Conservation (phyloP, 2,113 vertebrate species). For the Eleginops maclovinus region DNA sequence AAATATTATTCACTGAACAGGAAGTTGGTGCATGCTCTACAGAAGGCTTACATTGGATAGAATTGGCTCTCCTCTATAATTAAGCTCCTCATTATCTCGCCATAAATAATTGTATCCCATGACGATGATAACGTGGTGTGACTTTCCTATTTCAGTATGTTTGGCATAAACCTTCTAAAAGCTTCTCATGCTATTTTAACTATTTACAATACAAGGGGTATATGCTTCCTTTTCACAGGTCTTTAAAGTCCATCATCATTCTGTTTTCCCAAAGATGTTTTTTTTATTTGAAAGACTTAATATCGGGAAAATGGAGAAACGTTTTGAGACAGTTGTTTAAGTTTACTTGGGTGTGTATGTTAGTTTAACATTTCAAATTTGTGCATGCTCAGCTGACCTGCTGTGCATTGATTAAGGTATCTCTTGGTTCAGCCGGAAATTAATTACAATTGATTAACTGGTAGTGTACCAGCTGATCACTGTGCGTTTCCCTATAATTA, state of each 20-base stretch:
- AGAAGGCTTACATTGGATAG: conserved; percentile 42
- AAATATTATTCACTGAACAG: conserved; percentile 23
- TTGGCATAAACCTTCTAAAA: conserved; percentile 18
- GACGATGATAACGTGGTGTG: conserved; percentile 16
- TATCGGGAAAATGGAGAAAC: not conserved
- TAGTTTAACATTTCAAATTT: not conserved
- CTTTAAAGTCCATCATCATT: not conserved
- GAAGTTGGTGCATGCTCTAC: conserved; percentile 14
- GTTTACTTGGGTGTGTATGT: not conserved
- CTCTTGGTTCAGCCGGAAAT: not conserved
- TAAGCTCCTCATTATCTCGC: conserved; percentile 52
- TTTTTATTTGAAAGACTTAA: not conserved
- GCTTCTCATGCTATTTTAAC: not conserved
- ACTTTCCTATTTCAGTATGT: conserved; percentile 22
- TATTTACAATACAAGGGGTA: not conserved
- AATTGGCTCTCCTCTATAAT: conserved; percentile 46
- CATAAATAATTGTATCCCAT: conserved; percentile 59
- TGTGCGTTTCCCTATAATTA: not conserved
- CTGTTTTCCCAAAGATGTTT: not conserved
- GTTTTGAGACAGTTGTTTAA: not conserved
- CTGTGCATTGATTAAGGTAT: not conserved
- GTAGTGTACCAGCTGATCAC: not conserved
- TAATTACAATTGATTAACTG: not conserved
- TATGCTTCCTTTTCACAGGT: not conserved
- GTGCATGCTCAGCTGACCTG: not conserved